phyloP scores from a whole-genome alignment of 1,140 invertebrate genomes.

The Magallana ariakensis region DNA sequence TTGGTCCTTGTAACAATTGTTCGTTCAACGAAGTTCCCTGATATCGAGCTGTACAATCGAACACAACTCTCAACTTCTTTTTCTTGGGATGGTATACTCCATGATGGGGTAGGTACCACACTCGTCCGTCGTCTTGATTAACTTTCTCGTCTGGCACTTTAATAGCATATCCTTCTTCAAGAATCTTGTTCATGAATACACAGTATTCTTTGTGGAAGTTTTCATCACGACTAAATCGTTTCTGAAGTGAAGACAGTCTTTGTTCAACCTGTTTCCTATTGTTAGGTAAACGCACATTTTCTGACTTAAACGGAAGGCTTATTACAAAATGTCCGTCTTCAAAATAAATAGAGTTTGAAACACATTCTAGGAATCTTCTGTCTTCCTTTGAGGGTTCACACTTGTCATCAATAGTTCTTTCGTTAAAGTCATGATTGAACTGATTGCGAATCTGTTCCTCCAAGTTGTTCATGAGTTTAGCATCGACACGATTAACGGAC shows the following conservation, averaged over 20 bases:
- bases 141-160: constrained; percentile 9
- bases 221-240: constrained; percentile 40
- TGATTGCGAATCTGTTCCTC: constrained; percentile 41
- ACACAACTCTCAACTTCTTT: constrained; percentile 64
- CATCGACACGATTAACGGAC: constrained; percentile 35
- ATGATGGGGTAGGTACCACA: constrained; percentile 65
- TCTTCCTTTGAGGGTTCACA: constrained; percentile 35
- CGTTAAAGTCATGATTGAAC: constrained; percentile 41
- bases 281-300: constrained; percentile 25
- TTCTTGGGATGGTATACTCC: constrained; percentile 54
- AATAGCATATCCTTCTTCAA: constrained; percentile 45
- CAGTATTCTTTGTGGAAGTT: constrained; percentile 53
- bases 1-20: constrained; percentile 58
- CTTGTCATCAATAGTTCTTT: constrained; percentile 41
- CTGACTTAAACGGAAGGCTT: constrained; percentile 30
- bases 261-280: constrained; percentile 43
- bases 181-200: constrained; percentile 47
- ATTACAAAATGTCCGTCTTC: constrained; percentile 40
- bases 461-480: background rate
- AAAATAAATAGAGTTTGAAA: constrained; percentile 32
- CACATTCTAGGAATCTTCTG: constrained; percentile 36
- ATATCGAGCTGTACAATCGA: constrained; percentile 59
- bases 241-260: constrained; percentile 31
- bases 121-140: constrained; percentile 36
- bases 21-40: constrained; percentile 57